Base-by-base conservation (phyloP, 2,888 invertebrate genomes). In the Trichacis sp. region DNA sequence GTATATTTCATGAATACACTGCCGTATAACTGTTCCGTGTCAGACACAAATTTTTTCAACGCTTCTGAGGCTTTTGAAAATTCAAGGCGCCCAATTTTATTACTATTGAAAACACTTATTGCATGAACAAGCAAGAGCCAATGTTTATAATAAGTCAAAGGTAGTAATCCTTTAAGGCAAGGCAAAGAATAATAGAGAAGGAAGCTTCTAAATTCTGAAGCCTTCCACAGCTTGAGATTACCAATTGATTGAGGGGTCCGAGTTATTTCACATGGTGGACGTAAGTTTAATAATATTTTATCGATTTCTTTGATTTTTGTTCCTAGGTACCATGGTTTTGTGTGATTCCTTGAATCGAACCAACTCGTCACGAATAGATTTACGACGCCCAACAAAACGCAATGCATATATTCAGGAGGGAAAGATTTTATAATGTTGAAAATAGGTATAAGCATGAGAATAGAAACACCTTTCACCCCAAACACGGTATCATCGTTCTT, bases 171-270 rank as follows among this genome's bases (percentile, higher is more conserved):
- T 47, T 62, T 57, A 4, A 68, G 29, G 40, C 49, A 59, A 5
- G 58, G 52, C 12, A 71, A 17, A 8, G 65, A 68, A 20, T 70
- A 71, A 12, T 67, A 71, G 1, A 68, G 36, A 18, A 64, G 20
- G 47, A 67, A 67, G 15, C 48, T 38, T 15, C 56, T 68, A 33
- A 24, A 68, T 14, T 69, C 58, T 6, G 48, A 66, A 17, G 60
- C 64, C 51, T 69, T 70, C 38, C 51, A 65, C 19, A 46, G 17
- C 12, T 6, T 5, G 17, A 56, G 29, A 38, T 50, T 42, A 8
- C 33, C 36, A 24, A 63, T 18, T 1, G 56, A 60, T 24, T 50
- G 57, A 12, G 53, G 59, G 2, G 15, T 6, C 9, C 42, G 15
- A 9, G 47, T 59, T 12, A 59, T 17, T 30, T 52, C 42, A 12